Percentiles rank a stretch among this genome's conserved stretches.
phyloP scores from a whole-genome alignment of 1,140 invertebrate genomes.

The Solen grandis region DNA sequence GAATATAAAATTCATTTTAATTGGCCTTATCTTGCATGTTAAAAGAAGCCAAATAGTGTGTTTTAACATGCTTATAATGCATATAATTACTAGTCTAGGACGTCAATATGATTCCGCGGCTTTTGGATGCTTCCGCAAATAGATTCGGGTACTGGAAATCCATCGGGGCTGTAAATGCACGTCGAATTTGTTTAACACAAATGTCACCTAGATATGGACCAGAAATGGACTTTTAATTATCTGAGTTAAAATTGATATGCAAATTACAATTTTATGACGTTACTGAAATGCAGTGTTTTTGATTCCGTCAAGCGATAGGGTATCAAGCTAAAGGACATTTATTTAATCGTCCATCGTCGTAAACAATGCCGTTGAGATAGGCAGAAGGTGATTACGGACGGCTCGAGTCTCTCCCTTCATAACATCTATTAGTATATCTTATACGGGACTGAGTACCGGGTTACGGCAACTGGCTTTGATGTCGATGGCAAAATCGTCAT shows the following conservation, averaged over 20 bases:
- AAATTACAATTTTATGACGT: constrained; percentile 6
- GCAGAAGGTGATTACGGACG: not conserved
- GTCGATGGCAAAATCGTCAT: not conserved
- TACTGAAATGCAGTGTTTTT: not conserved
- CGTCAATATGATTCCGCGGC: no score
- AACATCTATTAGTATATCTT: constrained; percentile 30
- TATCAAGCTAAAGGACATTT: constrained; percentile 26
- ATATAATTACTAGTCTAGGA: no score
- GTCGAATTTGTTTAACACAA: no score
- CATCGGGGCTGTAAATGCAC: no score
- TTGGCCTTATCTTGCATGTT: not conserved
- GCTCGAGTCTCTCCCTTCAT: constrained; percentile 5
- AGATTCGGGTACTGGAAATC: no score
- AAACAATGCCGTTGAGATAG: constrained; percentile 21
- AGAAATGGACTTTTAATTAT: no score
- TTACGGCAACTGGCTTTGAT: constrained; percentile 43
- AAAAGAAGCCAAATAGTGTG: not conserved
- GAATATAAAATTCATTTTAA: not conserved
- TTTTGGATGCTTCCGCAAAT: no score
- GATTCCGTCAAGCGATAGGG: constrained; percentile 8
- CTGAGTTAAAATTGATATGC: constrained; percentile 4
- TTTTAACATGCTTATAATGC: no score
- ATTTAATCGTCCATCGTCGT: constrained; percentile 28
- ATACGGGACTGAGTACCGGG: constrained; percentile 11
- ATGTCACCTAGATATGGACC: no score